Evolutionary conservation across 2,888 invertebrate species (phyloP), one percentile per base, ranked within the genome.

Genomic region (Oasisia sp.): DNA sequence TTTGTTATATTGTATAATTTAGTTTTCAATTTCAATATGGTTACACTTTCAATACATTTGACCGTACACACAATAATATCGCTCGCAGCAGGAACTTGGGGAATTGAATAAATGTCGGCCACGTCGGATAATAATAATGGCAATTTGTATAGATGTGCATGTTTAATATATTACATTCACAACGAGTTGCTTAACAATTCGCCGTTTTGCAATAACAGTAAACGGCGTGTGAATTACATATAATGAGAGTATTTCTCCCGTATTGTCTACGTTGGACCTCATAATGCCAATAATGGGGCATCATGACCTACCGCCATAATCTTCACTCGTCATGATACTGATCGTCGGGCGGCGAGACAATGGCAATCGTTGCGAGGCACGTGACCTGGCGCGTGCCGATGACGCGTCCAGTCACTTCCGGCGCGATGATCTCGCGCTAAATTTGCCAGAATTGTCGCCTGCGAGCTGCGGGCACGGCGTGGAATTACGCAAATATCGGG

Each of bases 401-500:
- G 74, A 74, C 74, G 74, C 27, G 74, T 19, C 19, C n/a, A 74
- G 74, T n/a, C n/a, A 74, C 74, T 74, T 74, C 74, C 74, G 74
- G 74, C 27, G n/a, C 74, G 74, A n/a, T 5, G 74, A 27, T 74
- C 74, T 27, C 74, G 74, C 14, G 27, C 74, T 74, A 74, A 74
- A 74, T 27, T 74, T 74, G 74, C 74, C 74, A 74, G n/a, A 74
- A 74, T 74, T 27, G 74, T 27, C 74, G 27, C 27, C 74, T 27
- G 74, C n/a, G 27, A 27, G 74, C 74, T 74, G 74, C 74, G 74
- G 74, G 74, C 74, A 27, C 27, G 74, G 74, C 74, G 74, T 74
- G 74, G 27, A 74, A 74, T 74, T 74, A 27, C 74, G 74, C n/a
- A 74, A 74, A 74, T 74, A 74, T 74, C 74, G n/a, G 74, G 74